Evolutionary conservation across 2,113 vertebrate species (phyloP).

Genomic region (Neopipo cinnamomea): DNA sequence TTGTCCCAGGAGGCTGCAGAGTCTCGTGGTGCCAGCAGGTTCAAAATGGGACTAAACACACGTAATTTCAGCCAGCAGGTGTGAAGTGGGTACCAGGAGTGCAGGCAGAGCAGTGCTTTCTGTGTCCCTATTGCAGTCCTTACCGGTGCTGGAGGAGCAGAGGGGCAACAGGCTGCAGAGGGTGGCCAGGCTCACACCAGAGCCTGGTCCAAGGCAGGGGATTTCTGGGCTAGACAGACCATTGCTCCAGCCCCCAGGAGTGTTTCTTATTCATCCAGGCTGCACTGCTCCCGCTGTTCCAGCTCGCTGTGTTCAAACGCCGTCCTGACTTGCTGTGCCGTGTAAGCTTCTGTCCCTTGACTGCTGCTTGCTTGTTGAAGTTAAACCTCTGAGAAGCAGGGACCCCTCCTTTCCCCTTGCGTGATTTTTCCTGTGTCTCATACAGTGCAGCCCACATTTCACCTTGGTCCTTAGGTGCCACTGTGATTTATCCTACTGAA

Average conservation of each 20-base stretch:
- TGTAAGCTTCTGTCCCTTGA: too few species aligned
- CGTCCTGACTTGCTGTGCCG: neutral
- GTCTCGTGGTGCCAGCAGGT: neutral
- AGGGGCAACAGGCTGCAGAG: neutral
- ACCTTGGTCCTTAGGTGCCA: neutral
- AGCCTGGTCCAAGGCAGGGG: neutral
- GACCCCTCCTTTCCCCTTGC: neutral
- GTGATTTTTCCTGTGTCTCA: neutral
- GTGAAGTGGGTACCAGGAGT: accelerated
- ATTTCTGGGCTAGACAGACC: neutral
- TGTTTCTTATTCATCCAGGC: neutral
- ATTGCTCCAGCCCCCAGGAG: neutral
- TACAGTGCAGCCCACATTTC: neutral
- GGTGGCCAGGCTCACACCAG: neutral
- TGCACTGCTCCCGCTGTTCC: neutral
- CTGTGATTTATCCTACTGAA: neutral
- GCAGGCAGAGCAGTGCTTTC: neutral
- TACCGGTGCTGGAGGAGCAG: neutral
- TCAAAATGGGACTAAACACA: neutral
- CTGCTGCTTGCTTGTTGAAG: neutral
- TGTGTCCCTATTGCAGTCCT: accelerated
- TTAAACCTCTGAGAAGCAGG: neutral
- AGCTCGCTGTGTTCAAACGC: neutral
- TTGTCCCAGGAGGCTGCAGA: neutral
- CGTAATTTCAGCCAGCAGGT: neutral